phyloP scores from a whole-genome alignment of 1,140 invertebrate genomes.

The Armadillidium nasatum region DNA sequence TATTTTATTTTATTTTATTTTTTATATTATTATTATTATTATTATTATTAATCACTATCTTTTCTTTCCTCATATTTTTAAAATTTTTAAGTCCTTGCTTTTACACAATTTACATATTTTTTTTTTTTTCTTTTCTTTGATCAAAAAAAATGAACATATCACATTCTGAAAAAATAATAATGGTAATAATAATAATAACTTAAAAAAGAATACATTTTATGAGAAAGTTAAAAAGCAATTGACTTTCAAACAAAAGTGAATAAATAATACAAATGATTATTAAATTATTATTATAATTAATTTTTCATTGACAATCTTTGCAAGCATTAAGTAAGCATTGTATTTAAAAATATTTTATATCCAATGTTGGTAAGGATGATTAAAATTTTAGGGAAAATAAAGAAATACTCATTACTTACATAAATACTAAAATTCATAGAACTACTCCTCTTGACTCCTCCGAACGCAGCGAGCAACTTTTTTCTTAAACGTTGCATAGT shows the following conservation, averaged over 20 bases:
- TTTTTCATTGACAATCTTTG: no score
- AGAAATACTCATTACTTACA: background rate
- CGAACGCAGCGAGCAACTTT: slow-evolving; percentile 95
- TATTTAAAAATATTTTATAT: no score
- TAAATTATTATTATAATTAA: no score
- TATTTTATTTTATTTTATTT: background rate
- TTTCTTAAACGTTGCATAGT: slow-evolving; percentile 92
- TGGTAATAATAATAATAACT: no score
- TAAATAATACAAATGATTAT: no score
- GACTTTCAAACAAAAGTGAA: no score
- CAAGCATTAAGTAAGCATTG: no score
- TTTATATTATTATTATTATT: background rate
- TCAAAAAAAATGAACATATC: background rate
- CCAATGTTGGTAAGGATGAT: no score
- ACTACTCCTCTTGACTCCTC: slow-evolving; percentile 89
- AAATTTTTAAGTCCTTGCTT: background rate
- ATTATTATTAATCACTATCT: no score
- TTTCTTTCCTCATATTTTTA: background rate
- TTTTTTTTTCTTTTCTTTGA: background rate
- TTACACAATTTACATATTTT: no score
- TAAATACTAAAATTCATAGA: slow-evolving; percentile 5
- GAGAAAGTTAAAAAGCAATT: no score
- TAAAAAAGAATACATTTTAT: no score
- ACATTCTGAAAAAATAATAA: background rate
- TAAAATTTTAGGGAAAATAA: background rate